Base-by-base conservation (phyloP, 1,140 invertebrate genomes). In the Zaprionus lachaisei region DNA sequence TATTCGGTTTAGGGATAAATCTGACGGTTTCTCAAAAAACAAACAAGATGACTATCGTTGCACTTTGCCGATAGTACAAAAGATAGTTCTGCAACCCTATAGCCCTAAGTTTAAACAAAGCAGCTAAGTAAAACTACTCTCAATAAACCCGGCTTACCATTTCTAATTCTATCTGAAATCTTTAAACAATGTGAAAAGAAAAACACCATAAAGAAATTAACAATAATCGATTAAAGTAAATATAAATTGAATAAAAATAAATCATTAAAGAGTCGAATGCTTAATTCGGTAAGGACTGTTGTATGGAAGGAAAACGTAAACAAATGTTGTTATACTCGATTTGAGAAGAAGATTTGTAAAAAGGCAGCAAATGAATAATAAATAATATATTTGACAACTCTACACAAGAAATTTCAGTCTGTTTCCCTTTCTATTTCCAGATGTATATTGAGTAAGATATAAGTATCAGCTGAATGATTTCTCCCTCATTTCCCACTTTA, bases 321-420 rank as follows among this genome's bases (percentile, higher is more conserved):
- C 69, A 73, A 61, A 62, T 47, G 67, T 80, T 87, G 83, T 87
- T 87, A 31, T 60, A 85, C 37, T 65, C 47, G 79, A 85, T 62
- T 68, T 71, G 66, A 79, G n/a, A 47, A 44, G 38, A 70, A 28
- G 28, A 90, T 84, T 81, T 89, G 85, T 89, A 89, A 72, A 72
- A 69, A 70, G 62, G 63, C 49, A 58, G 75, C 64, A 83, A 89
- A 81, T 66, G 67, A 79, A 79, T 90, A 90, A 90, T 90, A 89
- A 83, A 84, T 70, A 90, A 70, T 72, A 89, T 79, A 81, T 79
- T 80, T 63, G 66, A 84, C 80, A 90, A 75, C 73, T 76, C 44
- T 47, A 58, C 24, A 47, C 20, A 12, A 20, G 6, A 24, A 51
- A 24, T 51, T 12, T n/a, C 47, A 34, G 2, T 51, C 1, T 54